Conservation (phyloP, 2,113 vertebrate genomes). For the Piaya cayana region DNA sequence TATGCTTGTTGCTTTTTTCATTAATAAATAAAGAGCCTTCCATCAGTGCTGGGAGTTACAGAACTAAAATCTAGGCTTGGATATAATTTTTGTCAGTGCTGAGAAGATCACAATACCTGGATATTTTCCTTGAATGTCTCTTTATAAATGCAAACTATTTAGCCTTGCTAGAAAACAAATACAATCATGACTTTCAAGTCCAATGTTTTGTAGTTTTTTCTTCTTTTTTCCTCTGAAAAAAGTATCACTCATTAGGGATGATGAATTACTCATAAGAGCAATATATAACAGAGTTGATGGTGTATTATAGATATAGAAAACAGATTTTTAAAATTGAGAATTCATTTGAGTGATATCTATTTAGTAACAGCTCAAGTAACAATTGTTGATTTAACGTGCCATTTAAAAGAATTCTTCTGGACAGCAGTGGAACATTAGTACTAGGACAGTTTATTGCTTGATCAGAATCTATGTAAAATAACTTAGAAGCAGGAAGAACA, state of each 20-base stretch:
- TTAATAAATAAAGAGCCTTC: not conserved
- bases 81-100: not conserved
- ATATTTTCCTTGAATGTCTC: not conserved
- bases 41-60: not conserved
- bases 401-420: slow-evolving; percentile 64
- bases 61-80: not conserved
- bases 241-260: not conserved
- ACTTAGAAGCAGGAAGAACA: not conserved
- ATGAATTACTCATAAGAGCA: not conserved
- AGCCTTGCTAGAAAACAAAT: not conserved
- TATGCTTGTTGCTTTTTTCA: not conserved
- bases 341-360: not conserved
- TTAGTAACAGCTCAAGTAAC: slow-evolving; percentile 59
- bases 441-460: slow-evolving; percentile 51
- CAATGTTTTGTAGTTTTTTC: not conserved
- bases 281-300: not conserved
- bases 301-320: not conserved
- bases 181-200: not conserved
- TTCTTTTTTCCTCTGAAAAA: not conserved
- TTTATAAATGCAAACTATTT: not conserved
- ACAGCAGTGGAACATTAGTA: slow-evolving; percentile 51
- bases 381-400: slow-evolving; percentile 60
- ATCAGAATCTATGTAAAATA: slow-evolving; percentile 12
- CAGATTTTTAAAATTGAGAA: not conserved
- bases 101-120: not conserved